These are phyloP conservation scores for Lepisosteus oculatus DNA, from an alignment of 2,113 vertebrate species.

Conservation along the genomic window DNA sequence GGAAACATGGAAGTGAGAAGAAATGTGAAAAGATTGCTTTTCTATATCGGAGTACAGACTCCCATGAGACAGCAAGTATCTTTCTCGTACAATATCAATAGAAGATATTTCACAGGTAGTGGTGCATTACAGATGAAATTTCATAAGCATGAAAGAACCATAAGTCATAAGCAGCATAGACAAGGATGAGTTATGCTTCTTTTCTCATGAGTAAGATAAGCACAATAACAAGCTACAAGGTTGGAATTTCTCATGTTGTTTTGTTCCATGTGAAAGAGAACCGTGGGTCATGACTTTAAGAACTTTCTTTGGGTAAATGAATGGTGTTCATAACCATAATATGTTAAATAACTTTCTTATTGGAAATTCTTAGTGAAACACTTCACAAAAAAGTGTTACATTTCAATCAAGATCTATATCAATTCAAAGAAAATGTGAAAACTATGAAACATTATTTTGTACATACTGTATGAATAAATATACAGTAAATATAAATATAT, in stretches of 20 bases:
- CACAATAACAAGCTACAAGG: neutral
- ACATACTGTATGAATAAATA: no score
- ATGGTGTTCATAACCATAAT: no score
- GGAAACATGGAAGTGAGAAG: neutral
- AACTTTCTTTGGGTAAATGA: no score
- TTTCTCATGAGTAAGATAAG: neutral
- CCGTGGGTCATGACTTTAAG: no score
- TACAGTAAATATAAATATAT: no score
- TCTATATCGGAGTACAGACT: neutral
- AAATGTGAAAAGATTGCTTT: neutral
- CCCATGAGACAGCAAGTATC: neutral
- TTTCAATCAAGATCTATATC: no score
- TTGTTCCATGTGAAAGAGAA: neutral
- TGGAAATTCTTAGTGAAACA: no score
- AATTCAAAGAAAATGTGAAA: no score
- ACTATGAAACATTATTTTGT: no score
- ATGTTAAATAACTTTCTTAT: no score
- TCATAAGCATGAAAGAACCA: neutral
- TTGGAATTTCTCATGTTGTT: neutral
- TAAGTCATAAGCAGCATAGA: neutral
- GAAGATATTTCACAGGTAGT: slow-evolving; percentile 1
- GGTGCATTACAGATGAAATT: slow-evolving; percentile 1
- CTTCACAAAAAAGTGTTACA: no score
- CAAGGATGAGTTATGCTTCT: slow-evolving; percentile 3
- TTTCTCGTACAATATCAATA: neutral